Conservation (phyloP, 2,888 invertebrate genomes). For the Hydriomena furcata region DNA sequence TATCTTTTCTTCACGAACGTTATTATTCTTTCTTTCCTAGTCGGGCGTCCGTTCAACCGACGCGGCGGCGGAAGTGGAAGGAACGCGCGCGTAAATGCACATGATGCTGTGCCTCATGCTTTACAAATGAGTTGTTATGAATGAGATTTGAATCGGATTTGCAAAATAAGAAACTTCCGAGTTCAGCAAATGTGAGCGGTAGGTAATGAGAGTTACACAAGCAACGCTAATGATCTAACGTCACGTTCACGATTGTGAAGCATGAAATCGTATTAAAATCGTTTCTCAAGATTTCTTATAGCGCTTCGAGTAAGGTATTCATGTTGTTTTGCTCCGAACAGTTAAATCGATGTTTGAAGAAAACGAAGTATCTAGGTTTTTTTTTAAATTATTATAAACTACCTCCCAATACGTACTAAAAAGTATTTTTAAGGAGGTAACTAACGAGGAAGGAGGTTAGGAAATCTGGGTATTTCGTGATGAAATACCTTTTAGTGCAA, state of each 20-base stretch:
- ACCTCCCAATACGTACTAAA: too few species aligned
- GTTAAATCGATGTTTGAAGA: too few species aligned
- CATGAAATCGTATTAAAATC: constrained; percentile 21
- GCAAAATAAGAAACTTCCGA: constrained; percentile 26
- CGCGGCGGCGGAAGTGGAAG: constrained; percentile 74
- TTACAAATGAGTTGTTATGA: constrained; percentile 34
- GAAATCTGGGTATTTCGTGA: too few species aligned
- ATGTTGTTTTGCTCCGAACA: constrained; percentile 12
- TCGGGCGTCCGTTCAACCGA: constrained; percentile 69
- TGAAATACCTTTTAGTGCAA: too few species aligned
- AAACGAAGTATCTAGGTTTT: too few species aligned
- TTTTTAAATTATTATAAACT: too few species aligned
- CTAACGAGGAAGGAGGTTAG: too few species aligned
- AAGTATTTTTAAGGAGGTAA: too few species aligned
- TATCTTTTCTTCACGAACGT: constrained; percentile 78
- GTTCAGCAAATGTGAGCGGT: constrained; percentile 16
- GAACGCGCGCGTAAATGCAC: constrained; percentile 77
- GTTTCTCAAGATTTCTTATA: constrained; percentile 15
- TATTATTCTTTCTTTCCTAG: constrained; percentile 78
- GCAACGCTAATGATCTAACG: constrained; percentile 18
- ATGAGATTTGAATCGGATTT: constrained; percentile 38
- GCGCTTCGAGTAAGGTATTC: not conserved
- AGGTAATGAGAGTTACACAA: constrained; percentile 17
- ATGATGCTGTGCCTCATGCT: constrained; percentile 41
- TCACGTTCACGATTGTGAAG: constrained; percentile 18